Evolutionary conservation across 2,888 invertebrate species (phyloP).

Genomic region (Limnephilus lunatus): DNA sequence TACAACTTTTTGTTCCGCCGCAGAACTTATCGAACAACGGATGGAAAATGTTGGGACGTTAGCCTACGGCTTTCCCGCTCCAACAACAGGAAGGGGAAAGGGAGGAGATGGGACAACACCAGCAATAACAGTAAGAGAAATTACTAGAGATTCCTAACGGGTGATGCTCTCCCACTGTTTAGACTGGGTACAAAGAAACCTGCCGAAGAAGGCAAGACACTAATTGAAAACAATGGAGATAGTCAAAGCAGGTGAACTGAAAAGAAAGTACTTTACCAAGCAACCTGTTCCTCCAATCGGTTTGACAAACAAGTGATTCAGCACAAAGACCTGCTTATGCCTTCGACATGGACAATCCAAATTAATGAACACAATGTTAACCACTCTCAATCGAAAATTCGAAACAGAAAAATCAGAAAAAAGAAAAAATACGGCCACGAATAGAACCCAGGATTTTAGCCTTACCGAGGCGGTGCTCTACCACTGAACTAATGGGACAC

Average conservation of each 20-base stretch:
- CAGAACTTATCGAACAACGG: constrained; percentile 9
- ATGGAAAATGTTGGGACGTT: neutral
- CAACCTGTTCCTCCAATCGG: neutral
- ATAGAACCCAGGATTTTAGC: too few relatives aligned
- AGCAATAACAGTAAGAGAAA: neutral
- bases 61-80: neutral
- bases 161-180: neutral
- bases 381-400: too few relatives aligned
- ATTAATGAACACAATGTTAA: too few relatives aligned
- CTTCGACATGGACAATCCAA: neutral
- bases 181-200: too few relatives aligned
- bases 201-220: neutral
- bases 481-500: too few relatives aligned
- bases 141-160: neutral
- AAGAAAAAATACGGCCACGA: too few relatives aligned
- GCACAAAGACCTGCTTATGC: neutral
- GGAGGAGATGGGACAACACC: neutral
- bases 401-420: too few relatives aligned
- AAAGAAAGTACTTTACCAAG: neutral
- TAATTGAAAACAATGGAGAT: neutral
- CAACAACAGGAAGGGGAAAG: constrained; percentile 8
- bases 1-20: constrained; percentile 13
- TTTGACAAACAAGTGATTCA: neutral
- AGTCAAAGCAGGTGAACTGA: neutral
- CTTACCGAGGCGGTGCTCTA: too few relatives aligned